A percentile compares a stretch with the other conserved stretches of the same genome.
Evolutionary conservation across 2,113 vertebrate species (phyloP).

Genomic region (Regulus satrapa): DNA sequence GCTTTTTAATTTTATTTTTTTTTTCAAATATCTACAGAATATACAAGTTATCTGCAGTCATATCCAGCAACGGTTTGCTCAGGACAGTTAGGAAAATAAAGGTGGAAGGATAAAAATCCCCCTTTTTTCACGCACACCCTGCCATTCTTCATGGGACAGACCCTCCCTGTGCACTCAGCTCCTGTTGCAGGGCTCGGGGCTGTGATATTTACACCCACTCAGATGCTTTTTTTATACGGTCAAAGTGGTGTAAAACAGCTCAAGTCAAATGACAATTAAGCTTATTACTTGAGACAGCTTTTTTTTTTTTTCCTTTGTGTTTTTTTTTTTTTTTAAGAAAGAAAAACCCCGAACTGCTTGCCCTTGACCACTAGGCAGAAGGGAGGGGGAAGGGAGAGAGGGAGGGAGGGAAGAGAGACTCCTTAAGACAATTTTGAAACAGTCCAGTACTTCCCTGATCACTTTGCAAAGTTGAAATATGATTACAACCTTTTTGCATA

Average conservation of each 20-base stretch:
- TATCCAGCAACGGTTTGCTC: neutral
- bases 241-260: constrained; percentile 37
- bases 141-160: neutral
- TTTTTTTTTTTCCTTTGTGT: too few relatives aligned
- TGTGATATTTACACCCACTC: constrained; percentile 28
- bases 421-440: constrained; percentile 66
- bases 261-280: constrained; percentile 65
- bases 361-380: constrained; percentile 67
- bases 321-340: neutral
- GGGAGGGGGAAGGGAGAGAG: neutral
- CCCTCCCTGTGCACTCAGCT: neutral
- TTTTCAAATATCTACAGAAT: neutral
- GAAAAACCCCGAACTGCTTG: constrained; percentile 20
- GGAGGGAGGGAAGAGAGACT: constrained; percentile 8
- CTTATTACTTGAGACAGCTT: constrained; percentile 57
- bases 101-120: neutral
- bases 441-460: constrained; percentile 72
- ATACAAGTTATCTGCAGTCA: too few relatives aligned
- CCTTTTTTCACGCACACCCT: neutral
- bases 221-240: neutral
- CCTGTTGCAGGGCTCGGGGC: neutral
- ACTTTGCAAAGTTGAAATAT: constrained; percentile 74
- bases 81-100: neutral
- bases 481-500: constrained; percentile 72
- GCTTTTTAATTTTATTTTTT: fast-evolving